Conservation (phyloP, 2,797 vertebrate species). For the Cyprinella venusta region DNA sequence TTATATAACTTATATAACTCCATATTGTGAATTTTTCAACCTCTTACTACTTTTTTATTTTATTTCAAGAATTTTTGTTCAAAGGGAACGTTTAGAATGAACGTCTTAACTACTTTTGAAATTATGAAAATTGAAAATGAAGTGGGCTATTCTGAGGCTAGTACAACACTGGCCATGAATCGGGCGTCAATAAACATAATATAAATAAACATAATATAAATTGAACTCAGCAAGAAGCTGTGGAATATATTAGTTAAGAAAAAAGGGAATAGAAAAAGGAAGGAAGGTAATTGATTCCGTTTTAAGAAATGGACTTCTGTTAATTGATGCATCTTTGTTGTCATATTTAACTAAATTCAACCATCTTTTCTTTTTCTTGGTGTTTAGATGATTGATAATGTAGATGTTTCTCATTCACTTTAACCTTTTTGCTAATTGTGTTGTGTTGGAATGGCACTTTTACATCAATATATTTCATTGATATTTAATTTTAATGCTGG, state of each 20-base stretch:
- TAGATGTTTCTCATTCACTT: neutral
- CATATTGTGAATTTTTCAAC: neutral
- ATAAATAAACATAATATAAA: constrained; percentile 4
- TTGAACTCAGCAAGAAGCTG: neutral
- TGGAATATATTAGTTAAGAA: neutral
- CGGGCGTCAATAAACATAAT: neutral
- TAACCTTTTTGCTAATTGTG: neutral
- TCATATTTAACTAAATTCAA: neutral
- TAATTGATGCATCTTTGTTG: neutral
- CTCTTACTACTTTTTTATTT: neutral
- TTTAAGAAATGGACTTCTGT: neutral
- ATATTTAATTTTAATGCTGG: neutral
- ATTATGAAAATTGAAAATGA: neutral
- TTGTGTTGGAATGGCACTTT: constrained; percentile 6
- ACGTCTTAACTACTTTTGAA: neutral
- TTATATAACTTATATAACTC: neutral
- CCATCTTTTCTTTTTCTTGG: neutral
- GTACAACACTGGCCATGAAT: neutral
- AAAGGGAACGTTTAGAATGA: neutral
- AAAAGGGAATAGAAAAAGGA: neutral
- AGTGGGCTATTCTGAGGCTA: neutral
- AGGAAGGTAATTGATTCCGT: neutral
- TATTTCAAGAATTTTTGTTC: neutral
- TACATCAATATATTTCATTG: neutral
- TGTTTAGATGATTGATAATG: neutral